Percentiles rank a stretch among this genome's conserved stretches.
These are phyloP conservation scores for Malacoctenus gilli DNA, from an alignment of 2,797 vertebrate genomes.

Conservation along the genomic window DNA sequence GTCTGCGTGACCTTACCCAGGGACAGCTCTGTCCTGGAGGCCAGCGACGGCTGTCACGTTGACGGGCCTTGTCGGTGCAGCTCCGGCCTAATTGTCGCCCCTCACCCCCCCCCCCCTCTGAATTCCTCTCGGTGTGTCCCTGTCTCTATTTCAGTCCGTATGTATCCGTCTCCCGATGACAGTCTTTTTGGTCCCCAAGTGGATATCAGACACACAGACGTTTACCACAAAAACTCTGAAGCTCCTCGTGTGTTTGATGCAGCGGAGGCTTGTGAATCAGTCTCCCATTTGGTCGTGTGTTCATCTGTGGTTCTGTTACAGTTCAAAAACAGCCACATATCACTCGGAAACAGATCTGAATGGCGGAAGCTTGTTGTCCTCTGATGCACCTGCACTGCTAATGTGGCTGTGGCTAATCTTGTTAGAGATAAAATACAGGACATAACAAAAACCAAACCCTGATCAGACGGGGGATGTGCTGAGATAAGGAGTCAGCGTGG, in stretches of 20 bases:
- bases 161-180: constrained; percentile 32
- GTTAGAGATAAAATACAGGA: constrained; percentile 12
- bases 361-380: not conserved
- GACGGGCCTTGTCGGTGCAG: constrained; percentile 46
- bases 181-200: constrained; percentile 26
- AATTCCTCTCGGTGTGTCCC: constrained; percentile 15
- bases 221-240: constrained; percentile 23
- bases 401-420: constrained; percentile 25
- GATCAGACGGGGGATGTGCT: constrained; percentile 12
- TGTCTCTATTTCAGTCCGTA: constrained; percentile 29
- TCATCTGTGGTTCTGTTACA: constrained; percentile 9
- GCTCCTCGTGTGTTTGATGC: constrained; percentile 4
- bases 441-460: constrained; percentile 5
- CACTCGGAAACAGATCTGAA: not conserved
- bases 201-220: constrained; percentile 20
- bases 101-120: constrained; percentile 25
- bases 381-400: not conserved
- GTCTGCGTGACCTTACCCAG: constrained; percentile 35
- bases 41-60: no score
- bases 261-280: not conserved
- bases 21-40: constrained; percentile 36
- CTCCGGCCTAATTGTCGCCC: constrained; percentile 40
- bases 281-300: not conserved
- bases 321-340: constrained; percentile 5
- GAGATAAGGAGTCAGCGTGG: constrained; percentile 45